Evolutionary conservation across 2,113 vertebrate genomes (phyloP).

Genomic region (Bubo scandiacus): DNA sequence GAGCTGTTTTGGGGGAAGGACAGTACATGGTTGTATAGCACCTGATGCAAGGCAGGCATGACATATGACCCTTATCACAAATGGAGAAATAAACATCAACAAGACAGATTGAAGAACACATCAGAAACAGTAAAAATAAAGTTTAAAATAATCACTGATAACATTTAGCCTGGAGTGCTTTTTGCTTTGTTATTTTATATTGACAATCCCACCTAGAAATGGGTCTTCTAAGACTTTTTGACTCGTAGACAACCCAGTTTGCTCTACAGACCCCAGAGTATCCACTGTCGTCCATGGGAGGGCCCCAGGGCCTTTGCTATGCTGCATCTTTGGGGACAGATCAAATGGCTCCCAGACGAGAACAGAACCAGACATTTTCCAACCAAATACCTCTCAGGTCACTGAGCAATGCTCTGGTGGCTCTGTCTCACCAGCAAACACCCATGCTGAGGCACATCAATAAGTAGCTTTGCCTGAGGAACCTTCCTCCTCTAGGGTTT

Average conservation of each 20-base stretch:
- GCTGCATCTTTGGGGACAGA: slow-evolving; percentile 37
- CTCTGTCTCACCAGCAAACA: slow-evolving; percentile 44
- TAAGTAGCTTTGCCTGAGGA: slow-evolving; percentile 45
- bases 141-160: slow-evolving; percentile 55
- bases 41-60: slow-evolving; percentile 50
- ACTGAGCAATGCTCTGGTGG: slow-evolving; percentile 70
- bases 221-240: slow-evolving; percentile 44
- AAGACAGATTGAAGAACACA: slow-evolving; percentile 63
- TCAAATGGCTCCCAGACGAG: slow-evolving; percentile 59
- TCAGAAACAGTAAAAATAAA: slow-evolving; percentile 57
- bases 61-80: slow-evolving; percentile 49
- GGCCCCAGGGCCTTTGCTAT: not conserved
- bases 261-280: not conserved
- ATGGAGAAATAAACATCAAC: slow-evolving; percentile 50
- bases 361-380: slow-evolving; percentile 65
- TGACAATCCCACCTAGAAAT: slow-evolving; percentile 53
- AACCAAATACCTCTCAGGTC: slow-evolving; percentile 70
- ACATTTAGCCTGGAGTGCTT: slow-evolving; percentile 48
- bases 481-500: not conserved
- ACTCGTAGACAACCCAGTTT: slow-evolving; percentile 12
- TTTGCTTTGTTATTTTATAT: slow-evolving; percentile 48
- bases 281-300: slow-evolving; percentile 47
- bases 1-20: not conserved
- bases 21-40: not conserved
- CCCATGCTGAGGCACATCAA: slow-evolving; percentile 3